Evolutionary conservation across 2,888 invertebrate genomes (phyloP).

Genomic region (Drosophila neotestacea): DNA sequence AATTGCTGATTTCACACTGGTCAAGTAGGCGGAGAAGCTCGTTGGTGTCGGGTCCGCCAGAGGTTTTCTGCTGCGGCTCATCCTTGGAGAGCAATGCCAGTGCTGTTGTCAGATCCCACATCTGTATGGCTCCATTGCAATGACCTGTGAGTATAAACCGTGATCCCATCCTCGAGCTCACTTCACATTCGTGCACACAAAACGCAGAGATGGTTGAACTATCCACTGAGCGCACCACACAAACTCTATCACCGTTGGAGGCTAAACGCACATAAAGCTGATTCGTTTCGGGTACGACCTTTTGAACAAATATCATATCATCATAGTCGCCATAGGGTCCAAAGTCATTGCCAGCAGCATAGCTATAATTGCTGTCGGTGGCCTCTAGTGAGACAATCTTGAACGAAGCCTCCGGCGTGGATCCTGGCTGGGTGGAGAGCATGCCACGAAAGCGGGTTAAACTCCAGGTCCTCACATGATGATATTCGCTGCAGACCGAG

Average conservation of each 20-base stretch:
- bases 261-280: conserved; percentile 97
- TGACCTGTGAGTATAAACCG: conserved; percentile 96
- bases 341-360: conserved; percentile 88
- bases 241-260: conserved; percentile 97
- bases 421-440: conserved; percentile 99
- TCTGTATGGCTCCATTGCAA: conserved; percentile 96
- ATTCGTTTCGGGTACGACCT: conserved; percentile 98
- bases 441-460: conserved; percentile 98
- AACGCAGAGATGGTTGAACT: conserved; percentile 97
- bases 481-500: conserved; percentile 98
- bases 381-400: conserved; percentile 88
- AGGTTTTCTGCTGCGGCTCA: conserved; percentile 88
- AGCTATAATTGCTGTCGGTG: conserved; percentile 88
- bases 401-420: conserved; percentile 98
- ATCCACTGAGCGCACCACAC: conserved; percentile 97
- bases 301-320: conserved; percentile 98
- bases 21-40: conserved; percentile 96
- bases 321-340: conserved; percentile 99
- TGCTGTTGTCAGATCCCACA: conserved; percentile 99
- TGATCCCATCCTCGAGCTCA: conserved; percentile 96
- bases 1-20: conserved; percentile 96
- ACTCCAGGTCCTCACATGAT: conserved; percentile 98
- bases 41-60: conserved; percentile 95
- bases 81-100: conserved; percentile 92
- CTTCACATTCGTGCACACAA: conserved; percentile 98